Base-by-base conservation (phyloP, 2,888 invertebrate species). In the Lasioglossum leucozonium region DNA sequence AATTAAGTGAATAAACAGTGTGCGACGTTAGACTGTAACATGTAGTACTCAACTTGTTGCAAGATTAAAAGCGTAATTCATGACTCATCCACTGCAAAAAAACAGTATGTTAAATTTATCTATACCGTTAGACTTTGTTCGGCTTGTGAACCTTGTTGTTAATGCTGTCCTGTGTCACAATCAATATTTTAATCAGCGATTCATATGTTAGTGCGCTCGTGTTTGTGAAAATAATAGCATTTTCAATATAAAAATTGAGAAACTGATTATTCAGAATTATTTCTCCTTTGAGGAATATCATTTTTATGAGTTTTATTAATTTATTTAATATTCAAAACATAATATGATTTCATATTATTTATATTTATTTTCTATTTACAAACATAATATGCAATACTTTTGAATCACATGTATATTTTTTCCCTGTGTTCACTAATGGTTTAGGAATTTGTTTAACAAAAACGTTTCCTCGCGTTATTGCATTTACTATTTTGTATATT, bases 11-110 rank as follows among this genome's bases (percentile, higher is more conserved):
- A 30, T 58, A 37, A 11, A n/a, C 16, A 58, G 10, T 10, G 65
- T 16, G 22, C n/a, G 26, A 34, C 40, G 10, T 44, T 62, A 22
- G n/a, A 40, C n/a, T 47, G 13, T 40, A 47, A 6, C 72, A 78
- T 55, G 8, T 55, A 13, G 26, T 87, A 89, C 88, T 85, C 81
- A 89, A 89, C 89, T 89, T 69, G 51, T 88, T 30, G 82, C 26
- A 16, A 87, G 72, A 81, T 85, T 82, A 69, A 37, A 51, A 6
- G 82, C 13, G 62, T 79, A 81, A 78, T 88, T 78, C 88, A 88
- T 88, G 81, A 75, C 75, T 85, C 77, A 75, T 51, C 42, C 67
- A 51, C 82, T 88, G 74, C 34, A 87, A 88, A 55, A 79, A 71
- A 78, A 75, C 44, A 72, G 44, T 65, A 16, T 16, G 5, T 81